Conservation (phyloP, 2,888 invertebrate species). For the Drosophila diplacantha region DNA sequence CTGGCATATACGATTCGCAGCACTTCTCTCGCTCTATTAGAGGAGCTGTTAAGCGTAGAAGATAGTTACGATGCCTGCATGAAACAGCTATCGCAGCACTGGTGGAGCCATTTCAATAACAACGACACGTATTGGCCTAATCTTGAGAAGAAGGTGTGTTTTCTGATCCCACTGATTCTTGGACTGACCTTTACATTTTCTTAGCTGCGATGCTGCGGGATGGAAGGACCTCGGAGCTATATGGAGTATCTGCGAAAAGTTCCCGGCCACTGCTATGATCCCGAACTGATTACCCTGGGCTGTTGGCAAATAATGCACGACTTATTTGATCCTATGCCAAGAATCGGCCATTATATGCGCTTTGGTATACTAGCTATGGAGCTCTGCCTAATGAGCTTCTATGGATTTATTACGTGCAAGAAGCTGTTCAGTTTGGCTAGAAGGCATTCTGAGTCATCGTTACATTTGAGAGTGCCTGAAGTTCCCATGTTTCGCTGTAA, state of each 20-base stretch:
- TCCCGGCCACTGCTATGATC: constrained; percentile 31
- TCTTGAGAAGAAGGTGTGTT: constrained; percentile 16
- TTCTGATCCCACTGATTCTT: background rate
- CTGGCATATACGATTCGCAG: constrained; percentile 8
- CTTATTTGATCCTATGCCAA: background rate
- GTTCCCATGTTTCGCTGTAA: background rate
- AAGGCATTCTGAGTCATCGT: background rate
- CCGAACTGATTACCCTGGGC: constrained; percentile 29
- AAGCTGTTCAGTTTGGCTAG: background rate
- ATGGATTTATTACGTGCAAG: background rate
- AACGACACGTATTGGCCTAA: constrained; percentile 30
- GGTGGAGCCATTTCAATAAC: constrained; percentile 18
- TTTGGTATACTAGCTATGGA: background rate
- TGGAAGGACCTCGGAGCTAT: constrained; percentile 45
- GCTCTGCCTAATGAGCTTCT: background rate
- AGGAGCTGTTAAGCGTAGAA: background rate
- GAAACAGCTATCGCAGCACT: constrained; percentile 7
- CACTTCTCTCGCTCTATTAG: background rate
- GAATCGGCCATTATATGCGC: background rate
- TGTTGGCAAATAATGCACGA: constrained; percentile 26
- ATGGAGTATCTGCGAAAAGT: constrained; percentile 33
- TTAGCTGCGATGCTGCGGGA: constrained; percentile 47
- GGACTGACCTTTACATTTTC: background rate
- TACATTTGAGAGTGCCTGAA: background rate
- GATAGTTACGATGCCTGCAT: background rate